Conservation (phyloP, 1,140 invertebrate genomes). For the Ceratina calcarata region DNA sequence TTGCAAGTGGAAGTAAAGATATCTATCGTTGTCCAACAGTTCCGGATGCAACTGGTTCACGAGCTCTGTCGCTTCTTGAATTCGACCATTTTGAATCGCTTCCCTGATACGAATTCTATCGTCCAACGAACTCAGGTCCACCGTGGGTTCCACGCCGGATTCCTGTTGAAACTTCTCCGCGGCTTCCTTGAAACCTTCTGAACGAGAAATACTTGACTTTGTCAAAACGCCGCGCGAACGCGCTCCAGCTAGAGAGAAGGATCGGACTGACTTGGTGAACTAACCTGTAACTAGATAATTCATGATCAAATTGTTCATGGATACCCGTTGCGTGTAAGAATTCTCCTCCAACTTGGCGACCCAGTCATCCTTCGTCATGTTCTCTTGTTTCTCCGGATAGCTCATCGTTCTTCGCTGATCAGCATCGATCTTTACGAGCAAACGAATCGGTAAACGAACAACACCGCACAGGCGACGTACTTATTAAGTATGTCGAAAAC, state of each 20-base stretch:
- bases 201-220: not conserved
- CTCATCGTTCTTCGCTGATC: constrained; percentile 67
- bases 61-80: constrained; percentile 95
- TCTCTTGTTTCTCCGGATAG: constrained; percentile 75
- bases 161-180: constrained; percentile 98
- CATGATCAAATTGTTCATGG: constrained; percentile 99
- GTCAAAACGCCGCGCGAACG: not conserved
- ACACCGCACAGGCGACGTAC: not conserved
- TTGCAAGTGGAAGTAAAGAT: constrained; percentile 97
- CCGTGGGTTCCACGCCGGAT: constrained; percentile 92
- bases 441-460: not conserved
- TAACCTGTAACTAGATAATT: constrained; percentile 98
- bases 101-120: constrained; percentile 96
- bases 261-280: constrained; percentile 6
- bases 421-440: constrained; percentile 15
- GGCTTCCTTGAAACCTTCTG: constrained; percentile 98
- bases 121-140: constrained; percentile 94
- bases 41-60: constrained; percentile 98
- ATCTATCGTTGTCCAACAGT: constrained; percentile 95
- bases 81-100: constrained; percentile 95
- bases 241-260: too few relatives aligned
- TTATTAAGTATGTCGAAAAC: too few relatives aligned
- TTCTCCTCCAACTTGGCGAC: constrained; percentile 82
- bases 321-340: constrained; percentile 91
- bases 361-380: constrained; percentile 77